Evolutionary conservation across 2,797 vertebrate genomes (phyloP), one percentile per base, ranked within the genome.

Genomic region (Bucorvus abyssinicus): DNA sequence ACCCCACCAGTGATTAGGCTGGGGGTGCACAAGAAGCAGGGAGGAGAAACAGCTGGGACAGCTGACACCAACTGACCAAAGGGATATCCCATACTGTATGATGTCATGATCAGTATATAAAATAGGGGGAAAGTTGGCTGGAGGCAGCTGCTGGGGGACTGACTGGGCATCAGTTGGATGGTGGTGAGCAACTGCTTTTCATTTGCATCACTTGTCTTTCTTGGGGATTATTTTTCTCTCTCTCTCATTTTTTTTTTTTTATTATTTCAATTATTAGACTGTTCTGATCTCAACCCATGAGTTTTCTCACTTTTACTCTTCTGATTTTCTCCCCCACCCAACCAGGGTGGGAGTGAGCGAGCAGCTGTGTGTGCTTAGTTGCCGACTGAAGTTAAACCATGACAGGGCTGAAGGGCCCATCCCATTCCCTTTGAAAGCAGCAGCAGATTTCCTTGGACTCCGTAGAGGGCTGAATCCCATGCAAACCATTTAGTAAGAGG

Each of bases 1-100:
- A 49, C 8, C 4, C 5, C 24, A 29, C 42, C 55, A 50, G 57
- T 0, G 2, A 61, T 27, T 0, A 32, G 27, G 27, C 29, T 36
- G 42, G 9, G 9, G 45, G 22, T 6, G 4, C 45, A 40, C 12
- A 32, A 49, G 57, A 10, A 30, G 27, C 8, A 38, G 42, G 32
- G 53, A 45, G 40, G 23, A 10, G 22, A 40, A 56, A 49, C 34
- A 49, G 34, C 34, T 3, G 0, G 56, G 27, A 60, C n/a, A 50
- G 57, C 34, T 49, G 56, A 14, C 7, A 21, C 44, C 7, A 5
- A 20, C 29, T 19, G 56, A 7, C 44, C 34, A 12, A 36, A 61
- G 27, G 27, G 53, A 23, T 57, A 13, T 36, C 22, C 40, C 22
- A 29, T 22, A 36, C 32, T 19, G 29, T 17, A 29, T 17, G 14